phyloP scores from a whole-genome alignment of 2,113 vertebrate species.

The Ramphastos sulfuratus region DNA sequence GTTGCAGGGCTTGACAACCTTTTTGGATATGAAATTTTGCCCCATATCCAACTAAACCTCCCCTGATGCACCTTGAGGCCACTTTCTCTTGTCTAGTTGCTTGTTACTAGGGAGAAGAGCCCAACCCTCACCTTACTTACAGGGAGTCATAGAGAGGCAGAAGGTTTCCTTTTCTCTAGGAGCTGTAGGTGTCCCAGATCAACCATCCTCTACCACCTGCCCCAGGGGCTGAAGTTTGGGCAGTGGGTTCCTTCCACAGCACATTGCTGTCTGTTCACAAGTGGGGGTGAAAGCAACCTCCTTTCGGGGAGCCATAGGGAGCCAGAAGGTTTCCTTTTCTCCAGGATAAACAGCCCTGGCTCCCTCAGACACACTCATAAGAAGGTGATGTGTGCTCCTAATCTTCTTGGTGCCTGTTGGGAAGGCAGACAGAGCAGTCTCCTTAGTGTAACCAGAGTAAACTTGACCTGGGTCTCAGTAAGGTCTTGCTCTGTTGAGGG shows the following conservation, averaged over 20 bases:
- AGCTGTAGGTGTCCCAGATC: no score
- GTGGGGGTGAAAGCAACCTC: not conserved
- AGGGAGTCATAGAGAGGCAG: no score
- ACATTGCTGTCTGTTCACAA: no score
- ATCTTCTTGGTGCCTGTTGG: not conserved
- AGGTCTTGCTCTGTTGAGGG: not conserved
- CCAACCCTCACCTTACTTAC: not conserved
- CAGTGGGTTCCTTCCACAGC: no score
- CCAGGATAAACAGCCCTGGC: not conserved
- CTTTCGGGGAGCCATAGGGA: not conserved
- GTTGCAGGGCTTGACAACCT: not conserved
- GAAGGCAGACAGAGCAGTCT: not conserved
- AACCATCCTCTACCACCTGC: no score
- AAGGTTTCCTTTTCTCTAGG: no score
- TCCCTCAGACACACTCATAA: not conserved
- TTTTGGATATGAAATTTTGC: not conserved
- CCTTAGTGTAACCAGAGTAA: not conserved
- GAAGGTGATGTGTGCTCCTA: not conserved
- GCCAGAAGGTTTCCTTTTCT: not conserved
- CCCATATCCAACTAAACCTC: not conserved
- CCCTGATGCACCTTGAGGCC: not conserved
- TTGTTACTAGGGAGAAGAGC: not conserved
- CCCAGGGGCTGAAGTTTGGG: no score
- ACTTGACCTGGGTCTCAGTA: not conserved
- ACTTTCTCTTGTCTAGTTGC: not conserved